Evolutionary conservation across 2,113 vertebrate genomes (phyloP), one percentile per base, ranked within the genome.

Genomic region (Tiliqua scincoides): DNA sequence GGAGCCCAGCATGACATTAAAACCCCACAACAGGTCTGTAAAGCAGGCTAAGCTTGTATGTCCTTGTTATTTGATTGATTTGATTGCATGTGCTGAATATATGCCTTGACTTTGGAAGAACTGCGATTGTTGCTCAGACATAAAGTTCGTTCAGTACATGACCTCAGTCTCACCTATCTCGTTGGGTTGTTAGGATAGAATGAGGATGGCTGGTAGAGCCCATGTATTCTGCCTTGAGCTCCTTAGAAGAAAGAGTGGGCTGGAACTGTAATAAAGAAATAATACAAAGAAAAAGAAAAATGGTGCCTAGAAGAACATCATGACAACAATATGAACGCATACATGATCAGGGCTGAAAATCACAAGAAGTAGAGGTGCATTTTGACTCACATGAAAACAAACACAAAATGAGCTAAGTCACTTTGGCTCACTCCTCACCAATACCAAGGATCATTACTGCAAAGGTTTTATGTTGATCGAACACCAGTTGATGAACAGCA

Each of bases 401-500:
- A 54, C n/a, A 48, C 61, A 32, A 63, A 83, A 73, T 37, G 23
- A 43, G 8, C 23, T 14, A 32, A 32, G 52, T 76, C 17, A 1
- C 88, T 80, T 91, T 84, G 85, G 91, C 93, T 87, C 8, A 93
- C 91, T 90, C 89, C 76, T 89, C 92, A 87, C 85, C 83, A 90
- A 87, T 79, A 87, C 87, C 87, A 82, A 85, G 37, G 67, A 70
- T 82, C 88, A 92, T 91, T 93, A 89, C 82, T 80, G 89, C 75
- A 92, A 85, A 89, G 89, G 93, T 88, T 91, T 89, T 93, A 89
- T 85, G 92, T 92, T 87, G 89, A 91, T 93, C 93, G 90, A 92
- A 84, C 89, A 89, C 84, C 87, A 91, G 90, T 90, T 90, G 85
- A 86, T 89, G 72, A 87, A 61, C 70, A 65, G 84, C 79, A 88